phyloP scores from a whole-genome alignment of 1,140 invertebrate species.

The Hesperophylax magnus region DNA sequence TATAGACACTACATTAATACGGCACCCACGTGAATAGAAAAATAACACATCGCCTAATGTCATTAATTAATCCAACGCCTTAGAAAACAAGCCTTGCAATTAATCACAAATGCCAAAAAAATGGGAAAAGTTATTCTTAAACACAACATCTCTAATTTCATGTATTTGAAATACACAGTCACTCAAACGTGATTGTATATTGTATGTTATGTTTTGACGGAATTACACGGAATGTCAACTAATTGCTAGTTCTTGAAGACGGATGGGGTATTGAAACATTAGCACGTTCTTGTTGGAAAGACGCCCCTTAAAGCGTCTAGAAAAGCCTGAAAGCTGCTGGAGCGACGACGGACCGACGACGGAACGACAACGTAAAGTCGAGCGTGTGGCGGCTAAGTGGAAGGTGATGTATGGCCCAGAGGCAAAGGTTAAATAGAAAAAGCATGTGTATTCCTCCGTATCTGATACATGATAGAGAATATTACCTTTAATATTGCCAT shows the following conservation, averaged over 20 bases:
- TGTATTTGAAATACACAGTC: neutral
- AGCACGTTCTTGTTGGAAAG: slow-evolving; percentile 37
- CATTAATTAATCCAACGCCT: slow-evolving; percentile 35
- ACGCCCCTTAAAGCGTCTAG: slow-evolving; percentile 35
- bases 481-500: slow-evolving; percentile 31
- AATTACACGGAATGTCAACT: slow-evolving; percentile 33
- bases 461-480: neutral
- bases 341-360: no score
- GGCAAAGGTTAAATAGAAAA: slow-evolving; percentile 48
- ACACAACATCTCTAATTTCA: neutral
- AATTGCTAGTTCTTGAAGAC: slow-evolving; percentile 37
- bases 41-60: slow-evolving; percentile 3
- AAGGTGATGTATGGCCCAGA: slow-evolving; percentile 45
- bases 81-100: slow-evolving; percentile 15
- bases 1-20: neutral
- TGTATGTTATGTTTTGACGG: slow-evolving; percentile 19
- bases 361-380: no score
- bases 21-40: slow-evolving; percentile 1
- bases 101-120: slow-evolving; percentile 12
- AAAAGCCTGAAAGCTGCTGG: no score
- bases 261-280: slow-evolving; percentile 49
- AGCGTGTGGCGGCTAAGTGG: no score
- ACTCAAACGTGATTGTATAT: slow-evolving; percentile 10
- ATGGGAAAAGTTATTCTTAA: neutral
- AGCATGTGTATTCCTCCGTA: slow-evolving; percentile 2